Conservation (phyloP, 2,888 invertebrate genomes). For the Polymixis lichenea region DNA sequence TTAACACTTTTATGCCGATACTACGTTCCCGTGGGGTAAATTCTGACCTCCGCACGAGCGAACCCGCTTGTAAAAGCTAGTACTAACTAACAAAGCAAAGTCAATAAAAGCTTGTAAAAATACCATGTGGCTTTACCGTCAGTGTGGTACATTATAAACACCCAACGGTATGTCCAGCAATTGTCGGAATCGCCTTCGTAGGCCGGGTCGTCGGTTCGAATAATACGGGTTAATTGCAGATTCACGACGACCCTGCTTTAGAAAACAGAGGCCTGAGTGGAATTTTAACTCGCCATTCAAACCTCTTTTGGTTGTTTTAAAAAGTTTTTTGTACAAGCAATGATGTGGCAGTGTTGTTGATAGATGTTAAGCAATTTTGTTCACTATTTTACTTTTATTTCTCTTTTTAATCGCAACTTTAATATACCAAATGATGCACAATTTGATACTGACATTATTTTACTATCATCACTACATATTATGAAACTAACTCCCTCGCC, state of each 20-base stretch:
- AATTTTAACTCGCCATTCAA: conserved; percentile 75
- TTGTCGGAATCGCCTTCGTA: conserved; percentile 59
- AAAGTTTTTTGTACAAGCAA: conserved; percentile 12
- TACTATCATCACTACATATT: no score
- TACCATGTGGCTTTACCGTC: background rate
- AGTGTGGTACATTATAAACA: conserved; percentile 13
- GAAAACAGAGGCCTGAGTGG: conserved; percentile 79
- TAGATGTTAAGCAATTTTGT: conserved; percentile 6
- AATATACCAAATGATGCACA: no score
- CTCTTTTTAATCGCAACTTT: background rate
- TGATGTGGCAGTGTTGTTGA: conserved; percentile 23
- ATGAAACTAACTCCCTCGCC: no score
- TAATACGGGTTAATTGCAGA: conserved; percentile 87
- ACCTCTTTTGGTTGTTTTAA: conserved; percentile 54
- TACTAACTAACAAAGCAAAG: background rate
- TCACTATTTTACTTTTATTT: background rate
- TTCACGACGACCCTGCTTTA: conserved; percentile 82
- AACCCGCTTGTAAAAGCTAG: no score
- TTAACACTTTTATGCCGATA: no score
- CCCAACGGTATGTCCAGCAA: conserved; percentile 32
- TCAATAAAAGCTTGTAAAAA: background rate
- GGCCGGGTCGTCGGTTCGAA: conserved; percentile 77
- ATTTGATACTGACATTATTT: background rate
- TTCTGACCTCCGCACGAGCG: no score
- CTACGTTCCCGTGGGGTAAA: no score